Conservation (phyloP, 2,797 vertebrate genomes). For the Glyptemys insculpta region DNA sequence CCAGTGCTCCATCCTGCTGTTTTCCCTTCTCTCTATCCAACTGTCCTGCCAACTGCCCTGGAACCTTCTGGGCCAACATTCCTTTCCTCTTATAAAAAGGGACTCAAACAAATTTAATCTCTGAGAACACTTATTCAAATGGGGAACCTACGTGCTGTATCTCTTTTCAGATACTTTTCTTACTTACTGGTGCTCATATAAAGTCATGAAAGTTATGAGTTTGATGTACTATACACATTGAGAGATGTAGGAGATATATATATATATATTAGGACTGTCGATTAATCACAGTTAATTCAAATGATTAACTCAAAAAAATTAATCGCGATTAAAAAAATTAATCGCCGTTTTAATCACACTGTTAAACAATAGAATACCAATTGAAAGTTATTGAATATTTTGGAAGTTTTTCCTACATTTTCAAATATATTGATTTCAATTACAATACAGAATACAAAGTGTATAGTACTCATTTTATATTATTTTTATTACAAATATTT, state of each 20-base stretch:
- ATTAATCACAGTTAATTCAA: too few species aligned
- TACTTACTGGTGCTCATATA: background rate
- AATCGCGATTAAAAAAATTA: too few species aligned
- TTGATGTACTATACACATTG: background rate
- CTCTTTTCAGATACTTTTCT: background rate
- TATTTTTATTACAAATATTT: too few species aligned
- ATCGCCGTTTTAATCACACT: too few species aligned
- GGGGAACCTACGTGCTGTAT: background rate
- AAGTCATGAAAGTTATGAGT: background rate
- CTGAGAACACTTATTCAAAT: background rate
- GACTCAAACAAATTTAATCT: background rate
- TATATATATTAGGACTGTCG: background rate
- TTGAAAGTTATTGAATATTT: too few species aligned
- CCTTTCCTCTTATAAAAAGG: background rate
- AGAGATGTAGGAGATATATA: background rate
- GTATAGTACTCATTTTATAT: too few species aligned
- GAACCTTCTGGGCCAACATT: background rate
- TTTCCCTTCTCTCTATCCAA: constrained; percentile 20
- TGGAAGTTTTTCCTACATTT: too few species aligned
- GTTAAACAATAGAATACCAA: too few species aligned
- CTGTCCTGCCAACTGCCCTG: constrained; percentile 1
- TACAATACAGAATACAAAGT: too few species aligned
- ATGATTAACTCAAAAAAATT: too few species aligned
- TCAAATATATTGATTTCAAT: too few species aligned
- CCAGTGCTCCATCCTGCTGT: background rate